Base-by-base conservation (phyloP, 2,113 vertebrate species). In the Cyrtonyx montezumae region DNA sequence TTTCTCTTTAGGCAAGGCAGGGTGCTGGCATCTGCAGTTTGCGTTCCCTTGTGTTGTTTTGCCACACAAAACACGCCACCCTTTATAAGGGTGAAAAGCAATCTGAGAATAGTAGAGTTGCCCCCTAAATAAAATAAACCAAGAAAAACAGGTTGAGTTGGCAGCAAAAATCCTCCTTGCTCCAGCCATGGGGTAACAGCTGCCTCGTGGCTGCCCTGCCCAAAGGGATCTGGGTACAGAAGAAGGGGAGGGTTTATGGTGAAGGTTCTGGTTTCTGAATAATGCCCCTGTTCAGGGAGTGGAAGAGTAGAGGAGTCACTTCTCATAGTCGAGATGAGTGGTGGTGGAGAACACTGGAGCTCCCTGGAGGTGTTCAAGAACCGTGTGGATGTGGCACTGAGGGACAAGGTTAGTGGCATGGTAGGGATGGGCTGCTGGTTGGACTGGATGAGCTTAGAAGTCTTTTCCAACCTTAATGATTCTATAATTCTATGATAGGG, bases 121-220 rank as follows among this genome's bases (percentile, higher is more conserved):
- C 62, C 69, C 49, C 45, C 36, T 85, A 79, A 92, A 83, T 90
- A 83, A 84, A 91, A 93, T 59, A 95, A 93, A 63, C n/a, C 55
- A 73, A 59, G 22, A 53, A 71, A 34, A 67, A 51, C 42, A 53
- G 56, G 70, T 62, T 73, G 67, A 62, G 49, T 42, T 76, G 4
- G 3, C 10, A 49, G 65, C 63, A 94, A 83, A 96, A 91, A 74
- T 61, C 78, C 22, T 11, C 8, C 87, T 95, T 96, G 91, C 96
- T 95, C 25, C 37, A 89, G 43, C 70, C 55, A 1, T 13, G 21
- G 26, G 26, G 65, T 36, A 59, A 63, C 55, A 63, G 63, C 23
- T 17, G 6, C 8, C 36, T 81, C 87, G 19, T 45, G 40, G 17
- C 19, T 73, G 75, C 69, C 43, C 62, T 56, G 32, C 46, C 40